Conservation (phyloP, 2,888 invertebrate genomes). For the Apamea crenata region DNA sequence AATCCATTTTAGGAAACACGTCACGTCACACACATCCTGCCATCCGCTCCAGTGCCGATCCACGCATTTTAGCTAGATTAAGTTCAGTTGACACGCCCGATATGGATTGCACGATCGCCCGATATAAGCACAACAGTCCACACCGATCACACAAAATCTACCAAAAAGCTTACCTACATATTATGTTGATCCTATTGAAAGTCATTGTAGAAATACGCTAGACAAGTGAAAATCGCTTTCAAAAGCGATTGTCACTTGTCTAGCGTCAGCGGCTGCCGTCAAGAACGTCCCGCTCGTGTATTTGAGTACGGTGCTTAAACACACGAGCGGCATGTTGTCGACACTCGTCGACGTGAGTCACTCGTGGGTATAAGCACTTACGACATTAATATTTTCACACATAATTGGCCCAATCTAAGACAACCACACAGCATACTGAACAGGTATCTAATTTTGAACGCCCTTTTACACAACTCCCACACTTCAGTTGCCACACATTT, state of each 20-base stretch:
- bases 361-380: neutral
- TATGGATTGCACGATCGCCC: too few relatives aligned
- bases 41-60: too few relatives aligned
- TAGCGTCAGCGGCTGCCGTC: too few relatives aligned
- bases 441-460: neutral
- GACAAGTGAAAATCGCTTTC: neutral
- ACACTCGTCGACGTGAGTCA: too few relatives aligned
- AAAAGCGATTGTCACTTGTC: neutral
- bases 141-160: neutral
- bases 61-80: too few relatives aligned
- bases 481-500: constrained; percentile 11
- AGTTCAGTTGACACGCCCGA: too few relatives aligned
- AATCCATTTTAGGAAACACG: too few relatives aligned
- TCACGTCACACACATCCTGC: too few relatives aligned
- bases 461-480: constrained; percentile 3
- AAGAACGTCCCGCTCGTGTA: too few relatives aligned
- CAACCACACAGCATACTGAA: neutral
- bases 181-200: neutral
- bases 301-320: too few relatives aligned
- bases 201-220: neutral
- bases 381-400: neutral
- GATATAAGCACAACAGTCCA: too few relatives aligned
- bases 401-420: neutral
- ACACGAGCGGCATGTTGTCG: too few relatives aligned
- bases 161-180: neutral